Conservation (phyloP, 2,888 invertebrate genomes). For the Tetheella fluctuosa region DNA sequence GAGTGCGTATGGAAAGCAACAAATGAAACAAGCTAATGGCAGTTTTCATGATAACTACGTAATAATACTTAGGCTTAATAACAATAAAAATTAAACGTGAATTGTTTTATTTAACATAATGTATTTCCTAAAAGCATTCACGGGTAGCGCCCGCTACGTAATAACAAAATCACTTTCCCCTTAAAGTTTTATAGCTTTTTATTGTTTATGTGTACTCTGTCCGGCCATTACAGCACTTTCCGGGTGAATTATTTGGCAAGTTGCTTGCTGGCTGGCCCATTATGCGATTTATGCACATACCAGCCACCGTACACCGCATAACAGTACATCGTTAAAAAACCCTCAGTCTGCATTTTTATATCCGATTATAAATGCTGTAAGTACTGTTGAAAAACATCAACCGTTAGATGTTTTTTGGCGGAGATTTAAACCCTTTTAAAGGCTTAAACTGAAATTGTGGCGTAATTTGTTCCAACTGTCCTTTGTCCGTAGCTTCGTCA, state of each 20-base stretch:
- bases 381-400: background rate
- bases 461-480: background rate
- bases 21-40: background rate
- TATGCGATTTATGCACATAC: slow-evolving; percentile 67
- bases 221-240: slow-evolving; percentile 68
- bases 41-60: background rate
- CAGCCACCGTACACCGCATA: slow-evolving; percentile 39
- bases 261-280: slow-evolving; percentile 60
- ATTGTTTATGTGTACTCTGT: slow-evolving; percentile 69
- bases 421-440: slow-evolving; percentile 8
- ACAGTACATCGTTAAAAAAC: slow-evolving; percentile 38
- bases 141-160: slow-evolving; percentile 22
- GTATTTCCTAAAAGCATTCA: slow-evolving; percentile 30
- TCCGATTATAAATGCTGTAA: slow-evolving; percentile 10
- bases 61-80: background rate
- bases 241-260: slow-evolving; percentile 76
- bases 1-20: background rate
- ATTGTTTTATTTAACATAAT: slow-evolving; percentile 17
- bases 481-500: background rate
- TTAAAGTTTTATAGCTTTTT: slow-evolving; percentile 68
- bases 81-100: slow-evolving; percentile 16
- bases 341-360: slow-evolving; percentile 31
- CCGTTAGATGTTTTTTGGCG: background rate
- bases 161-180: slow-evolving; percentile 57
- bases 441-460: background rate